phyloP scores from a whole-genome alignment of 2,113 vertebrate species.

The Axis porcinus region DNA sequence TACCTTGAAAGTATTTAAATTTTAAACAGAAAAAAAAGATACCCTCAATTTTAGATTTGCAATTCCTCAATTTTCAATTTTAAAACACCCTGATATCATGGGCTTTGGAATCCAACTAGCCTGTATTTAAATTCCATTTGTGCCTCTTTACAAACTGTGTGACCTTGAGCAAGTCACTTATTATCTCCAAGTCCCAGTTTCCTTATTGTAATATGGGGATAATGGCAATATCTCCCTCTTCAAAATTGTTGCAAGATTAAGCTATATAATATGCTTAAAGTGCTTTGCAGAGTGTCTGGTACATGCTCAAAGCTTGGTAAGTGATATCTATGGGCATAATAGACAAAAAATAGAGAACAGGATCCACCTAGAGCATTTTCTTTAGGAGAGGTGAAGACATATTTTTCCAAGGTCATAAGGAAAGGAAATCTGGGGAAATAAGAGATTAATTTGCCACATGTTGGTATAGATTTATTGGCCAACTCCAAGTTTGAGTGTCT shows the following conservation, averaged over 20 bases:
- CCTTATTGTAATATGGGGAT: not conserved
- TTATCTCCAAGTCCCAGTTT: not conserved
- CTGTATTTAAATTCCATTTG: not conserved
- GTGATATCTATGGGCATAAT: not conserved
- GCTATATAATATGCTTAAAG: not conserved
- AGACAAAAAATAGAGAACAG: not conserved
- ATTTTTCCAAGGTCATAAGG: conserved; percentile 23
- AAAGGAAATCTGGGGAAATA: not conserved
- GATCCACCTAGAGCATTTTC: not conserved
- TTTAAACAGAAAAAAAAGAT: not conserved
- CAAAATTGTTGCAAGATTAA: conserved; percentile 16
- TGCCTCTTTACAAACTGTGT: not conserved
- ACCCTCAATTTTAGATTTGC: not conserved
- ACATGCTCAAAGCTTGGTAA: conserved; percentile 26
- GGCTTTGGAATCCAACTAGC: not conserved
- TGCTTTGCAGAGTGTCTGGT: not conserved
- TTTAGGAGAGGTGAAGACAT: not conserved
- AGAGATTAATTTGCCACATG: not conserved
- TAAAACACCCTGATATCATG: not conserved
- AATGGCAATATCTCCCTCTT: not conserved
- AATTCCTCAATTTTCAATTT: not conserved
- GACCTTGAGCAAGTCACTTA: conserved; percentile 6
- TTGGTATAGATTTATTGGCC: not conserved
- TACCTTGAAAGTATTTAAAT: not conserved
- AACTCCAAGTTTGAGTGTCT: not conserved